Conservation (phyloP, 2,113 vertebrate genomes). For the Pleuronectes platessa region DNA sequence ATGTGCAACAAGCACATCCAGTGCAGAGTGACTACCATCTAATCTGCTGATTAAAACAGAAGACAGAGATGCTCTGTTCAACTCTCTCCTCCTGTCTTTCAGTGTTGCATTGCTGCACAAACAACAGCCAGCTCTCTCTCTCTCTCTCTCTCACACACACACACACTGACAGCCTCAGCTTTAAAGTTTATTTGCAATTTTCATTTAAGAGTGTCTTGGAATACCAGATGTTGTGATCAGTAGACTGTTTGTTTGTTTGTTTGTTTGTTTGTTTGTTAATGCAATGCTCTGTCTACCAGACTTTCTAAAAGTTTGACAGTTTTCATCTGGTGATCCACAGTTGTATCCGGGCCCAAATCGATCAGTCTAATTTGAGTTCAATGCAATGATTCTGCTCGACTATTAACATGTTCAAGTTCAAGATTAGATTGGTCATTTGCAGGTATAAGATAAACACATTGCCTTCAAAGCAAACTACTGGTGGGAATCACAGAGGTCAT, state of each 20-base stretch:
- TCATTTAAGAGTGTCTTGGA: neutral
- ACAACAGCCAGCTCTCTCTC: conserved; percentile 1
- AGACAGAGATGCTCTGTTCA: conserved; percentile 78
- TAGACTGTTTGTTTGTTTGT: neutral
- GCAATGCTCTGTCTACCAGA: neutral
- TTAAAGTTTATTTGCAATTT: conserved; percentile 16
- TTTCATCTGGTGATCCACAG: neutral
- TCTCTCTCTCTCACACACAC: conserved; percentile 7
- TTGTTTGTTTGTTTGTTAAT: neutral
- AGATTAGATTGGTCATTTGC: neutral
- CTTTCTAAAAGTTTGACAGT: neutral
- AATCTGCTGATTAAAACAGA: conserved; percentile 78
- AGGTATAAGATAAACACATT: neutral
- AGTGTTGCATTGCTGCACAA: conserved; percentile 43
- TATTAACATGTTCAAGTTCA: conserved; percentile 2
- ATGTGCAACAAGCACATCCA: conserved; percentile 80
- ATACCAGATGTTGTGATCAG: neutral
- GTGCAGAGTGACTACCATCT: conserved; percentile 76
- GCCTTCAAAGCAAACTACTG: neutral
- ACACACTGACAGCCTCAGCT: conserved; percentile 1
- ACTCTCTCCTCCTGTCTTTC: conserved; percentile 30
- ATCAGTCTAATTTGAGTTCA: neutral
- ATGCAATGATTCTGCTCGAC: neutral
- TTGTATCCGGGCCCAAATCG: too few relatives aligned
- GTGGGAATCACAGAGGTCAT: neutral